phyloP scores from a whole-genome alignment of 2,888 invertebrate genomes.

The Dicyrtoma fusca region DNA sequence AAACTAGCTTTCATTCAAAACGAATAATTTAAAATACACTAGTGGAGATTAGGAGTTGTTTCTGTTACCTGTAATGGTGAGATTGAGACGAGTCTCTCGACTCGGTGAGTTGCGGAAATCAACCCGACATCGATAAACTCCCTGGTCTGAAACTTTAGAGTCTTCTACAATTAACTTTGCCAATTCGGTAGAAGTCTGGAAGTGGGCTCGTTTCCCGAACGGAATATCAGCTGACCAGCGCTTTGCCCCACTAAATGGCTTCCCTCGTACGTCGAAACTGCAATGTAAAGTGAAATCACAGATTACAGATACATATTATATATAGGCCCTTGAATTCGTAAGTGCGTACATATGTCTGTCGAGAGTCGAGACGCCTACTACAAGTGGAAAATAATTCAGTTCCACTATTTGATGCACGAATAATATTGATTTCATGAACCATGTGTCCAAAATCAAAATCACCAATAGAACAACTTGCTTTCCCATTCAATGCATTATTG shows the following conservation, averaged over 20 bases:
- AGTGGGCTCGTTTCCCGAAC: slow-evolving; percentile 55
- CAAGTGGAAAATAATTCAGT: not conserved
- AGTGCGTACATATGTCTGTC: no score
- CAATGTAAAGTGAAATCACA: no score
- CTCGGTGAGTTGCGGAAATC: slow-evolving; percentile 57
- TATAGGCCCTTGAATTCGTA: no score
- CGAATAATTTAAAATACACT: no score
- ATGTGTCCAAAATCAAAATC: no score
- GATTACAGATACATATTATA: no score
- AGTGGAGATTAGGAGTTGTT: not conserved
- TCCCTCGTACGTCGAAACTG: slow-evolving; percentile 56
- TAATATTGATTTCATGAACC: not conserved
- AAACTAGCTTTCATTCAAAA: no score
- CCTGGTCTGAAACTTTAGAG: slow-evolving; percentile 49
- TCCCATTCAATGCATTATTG: not conserved
- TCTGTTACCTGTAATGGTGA: slow-evolving; percentile 53
- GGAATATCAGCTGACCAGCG: slow-evolving; percentile 54
- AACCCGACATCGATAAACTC: slow-evolving; percentile 55
- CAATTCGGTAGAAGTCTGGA: slow-evolving; percentile 51
- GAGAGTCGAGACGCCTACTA: no score
- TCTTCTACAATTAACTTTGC: slow-evolving; percentile 56
- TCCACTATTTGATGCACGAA: not conserved
- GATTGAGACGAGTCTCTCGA: slow-evolving; percentile 53
- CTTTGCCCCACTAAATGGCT: slow-evolving; percentile 54
- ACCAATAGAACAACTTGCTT: slow-evolving; percentile 2